Evolutionary conservation across 2,113 vertebrate species (phyloP).

Genomic region (Notothenia rossii): DNA sequence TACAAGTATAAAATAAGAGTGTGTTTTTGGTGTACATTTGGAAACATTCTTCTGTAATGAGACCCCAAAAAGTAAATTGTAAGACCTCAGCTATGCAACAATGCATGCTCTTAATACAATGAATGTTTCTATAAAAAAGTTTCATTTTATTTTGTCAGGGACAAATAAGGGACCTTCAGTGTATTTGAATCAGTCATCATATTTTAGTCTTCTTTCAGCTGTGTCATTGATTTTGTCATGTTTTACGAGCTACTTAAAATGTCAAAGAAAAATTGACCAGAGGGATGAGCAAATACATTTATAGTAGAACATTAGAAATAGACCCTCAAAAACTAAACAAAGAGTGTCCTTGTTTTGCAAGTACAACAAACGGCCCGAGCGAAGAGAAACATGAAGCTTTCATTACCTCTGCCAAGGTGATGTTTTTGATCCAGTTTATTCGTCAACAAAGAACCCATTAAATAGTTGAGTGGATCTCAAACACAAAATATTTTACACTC

Average conservation of each 20-base stretch:
- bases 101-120: not conserved
- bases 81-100: not conserved
- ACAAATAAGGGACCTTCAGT: not conserved
- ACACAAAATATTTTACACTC: no score
- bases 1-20: not conserved
- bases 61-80: not conserved
- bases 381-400: not conserved
- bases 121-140: no score
- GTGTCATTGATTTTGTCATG: not conserved
- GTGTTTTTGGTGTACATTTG: not conserved
- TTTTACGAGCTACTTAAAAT: not conserved
- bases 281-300: not conserved
- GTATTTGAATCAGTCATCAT: not conserved
- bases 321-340: not conserved
- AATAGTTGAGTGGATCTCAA: no score
- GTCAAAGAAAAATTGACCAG: not conserved
- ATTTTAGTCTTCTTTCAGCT: not conserved
- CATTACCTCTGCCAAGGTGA: not conserved
- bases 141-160: not conserved
- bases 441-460: no score
- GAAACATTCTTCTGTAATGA: not conserved
- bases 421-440: no score
- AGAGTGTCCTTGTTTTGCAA: not conserved
- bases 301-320: not conserved
- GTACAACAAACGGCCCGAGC: not conserved